These are phyloP conservation scores for Hypena proboscidalis DNA, from an alignment of 2,888 invertebrate species.

Conservation along the genomic window DNA sequence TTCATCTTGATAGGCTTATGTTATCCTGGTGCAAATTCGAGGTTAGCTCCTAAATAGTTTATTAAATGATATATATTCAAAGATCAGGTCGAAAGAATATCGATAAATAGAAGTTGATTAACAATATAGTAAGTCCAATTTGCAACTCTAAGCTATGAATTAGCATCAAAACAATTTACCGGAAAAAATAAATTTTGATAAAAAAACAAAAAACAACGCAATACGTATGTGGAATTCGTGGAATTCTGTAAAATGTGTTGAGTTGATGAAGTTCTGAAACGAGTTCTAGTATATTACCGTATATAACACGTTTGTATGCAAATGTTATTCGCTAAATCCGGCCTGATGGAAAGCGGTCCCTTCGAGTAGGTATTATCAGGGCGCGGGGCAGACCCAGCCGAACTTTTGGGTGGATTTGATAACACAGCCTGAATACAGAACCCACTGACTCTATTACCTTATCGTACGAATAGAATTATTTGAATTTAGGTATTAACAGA, in stretches of 20 bases:
- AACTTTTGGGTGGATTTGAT: slow-evolving; percentile 80
- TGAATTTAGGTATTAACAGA: slow-evolving; percentile 38
- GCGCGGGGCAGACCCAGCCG: slow-evolving; percentile 52
- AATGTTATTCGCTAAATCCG: slow-evolving; percentile 78
- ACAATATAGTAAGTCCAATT: too few relatives aligned
- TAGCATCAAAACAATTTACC: too few relatives aligned
- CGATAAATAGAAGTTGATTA: too few relatives aligned
- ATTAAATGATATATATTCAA: too few relatives aligned
- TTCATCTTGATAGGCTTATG: too few relatives aligned
- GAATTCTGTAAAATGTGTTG: slow-evolving; percentile 28
- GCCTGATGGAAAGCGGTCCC: slow-evolving; percentile 74
- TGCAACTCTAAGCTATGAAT: too few relatives aligned
- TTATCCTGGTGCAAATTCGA: too few relatives aligned
- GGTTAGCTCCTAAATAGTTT: too few relatives aligned
- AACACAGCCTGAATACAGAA: slow-evolving; percentile 61
- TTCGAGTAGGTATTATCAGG: slow-evolving; percentile 64
- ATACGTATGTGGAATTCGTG: too few relatives aligned
- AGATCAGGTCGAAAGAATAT: too few relatives aligned
- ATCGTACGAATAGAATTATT: slow-evolving; percentile 60
- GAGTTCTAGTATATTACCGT: slow-evolving; percentile 66
- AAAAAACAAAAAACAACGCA: too few relatives aligned
- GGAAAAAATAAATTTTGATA: too few relatives aligned
- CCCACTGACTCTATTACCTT: slow-evolving; percentile 61
- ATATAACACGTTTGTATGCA: slow-evolving; percentile 79
- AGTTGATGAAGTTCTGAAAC: slow-evolving; percentile 59